Evolutionary conservation across 1,140 invertebrate genomes (phyloP).

Genomic region (Harpegnathos saltator): DNA sequence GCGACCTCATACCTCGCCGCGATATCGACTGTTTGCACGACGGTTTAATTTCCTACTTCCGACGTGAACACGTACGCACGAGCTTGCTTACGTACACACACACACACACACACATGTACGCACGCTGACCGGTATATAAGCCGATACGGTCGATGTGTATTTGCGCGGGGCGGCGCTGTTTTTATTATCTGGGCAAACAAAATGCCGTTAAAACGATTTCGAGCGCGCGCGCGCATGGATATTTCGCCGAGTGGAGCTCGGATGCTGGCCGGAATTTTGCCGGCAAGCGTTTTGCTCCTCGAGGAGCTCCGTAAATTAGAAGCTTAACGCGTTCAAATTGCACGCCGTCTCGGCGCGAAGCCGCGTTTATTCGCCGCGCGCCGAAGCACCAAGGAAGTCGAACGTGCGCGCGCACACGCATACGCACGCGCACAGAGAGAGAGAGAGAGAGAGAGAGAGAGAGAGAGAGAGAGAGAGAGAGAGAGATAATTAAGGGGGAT

Average conservation of each 20-base stretch:
- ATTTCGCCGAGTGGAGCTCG: constrained; percentile 16
- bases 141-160: constrained; percentile 40
- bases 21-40: constrained; percentile 51
- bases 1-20: constrained; percentile 32
- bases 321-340: constrained; percentile 41
- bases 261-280: not conserved
- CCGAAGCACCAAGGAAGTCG: constrained; percentile 14
- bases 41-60: constrained; percentile 54
- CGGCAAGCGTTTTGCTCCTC: constrained; percentile 9
- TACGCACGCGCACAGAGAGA: not conserved
- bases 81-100: too few species aligned
- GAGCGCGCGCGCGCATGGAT: not conserved
- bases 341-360: constrained; percentile 7
- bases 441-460: too few species aligned
- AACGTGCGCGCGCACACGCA: too few species aligned
- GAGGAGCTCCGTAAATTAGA: constrained; percentile 25
- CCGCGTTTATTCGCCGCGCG: not conserved
- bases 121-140: not conserved
- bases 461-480: too few species aligned
- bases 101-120: not conserved
- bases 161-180: constrained; percentile 21
- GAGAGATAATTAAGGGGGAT: constrained; percentile 27
- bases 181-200: constrained; percentile 51
- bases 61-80: not conserved
- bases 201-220: constrained; percentile 53